Evolutionary conservation across 2,888 invertebrate species (phyloP), one percentile per base, ranked within the genome.

Genomic region (Drosophila formosana): DNA sequence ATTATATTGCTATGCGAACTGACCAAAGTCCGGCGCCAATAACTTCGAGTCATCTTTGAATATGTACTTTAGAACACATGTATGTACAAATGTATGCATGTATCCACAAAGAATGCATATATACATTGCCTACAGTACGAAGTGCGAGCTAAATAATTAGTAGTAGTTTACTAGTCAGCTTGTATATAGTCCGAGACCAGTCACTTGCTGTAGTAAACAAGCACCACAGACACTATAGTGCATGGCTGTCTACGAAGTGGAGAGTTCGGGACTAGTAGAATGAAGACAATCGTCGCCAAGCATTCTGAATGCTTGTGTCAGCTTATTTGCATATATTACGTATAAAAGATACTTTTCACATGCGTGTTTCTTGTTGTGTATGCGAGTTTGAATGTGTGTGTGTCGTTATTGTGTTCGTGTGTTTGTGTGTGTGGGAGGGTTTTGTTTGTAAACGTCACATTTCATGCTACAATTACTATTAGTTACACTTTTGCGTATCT

Each of bases 1-100:
- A 69, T 70, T 73, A 28, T 28, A 56, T 53, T 58, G 53, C 46
- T 50, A 45, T 53, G 25, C 43, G 45, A 72, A 62, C 23, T 61
- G 78, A 13, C 26, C 78, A 78, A 78, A 78, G 78, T 78, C 78
- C 78, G 72, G n/a, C 37, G 49, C 43, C 43, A 49, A 18, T 23
- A 5, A 39, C 18, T 37, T 26, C 58, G 57, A 62, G 57, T 69
- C 57, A 68, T 51, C 51, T 61, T n/a, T 26, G 18, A 43, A 53
- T 50, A 39, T 34, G 37, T 37, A 26, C 28, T 53, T 47, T 18
- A 39, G 46, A 47, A 43, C 28, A 26, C 25, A 28, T 58, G 18
- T 18, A 18, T 18, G 18, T 18, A 18, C 18, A 18, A 1, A 57
- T 1, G 8, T n/a, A 26, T 26, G 9, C 49, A 39, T 65, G 60